A percentile compares a stretch with the other conserved stretches of the same genome.
These are phyloP conservation scores for Manduca sexta DNA, from an alignment of 1,140 invertebrate genomes.

Conservation along the genomic window DNA sequence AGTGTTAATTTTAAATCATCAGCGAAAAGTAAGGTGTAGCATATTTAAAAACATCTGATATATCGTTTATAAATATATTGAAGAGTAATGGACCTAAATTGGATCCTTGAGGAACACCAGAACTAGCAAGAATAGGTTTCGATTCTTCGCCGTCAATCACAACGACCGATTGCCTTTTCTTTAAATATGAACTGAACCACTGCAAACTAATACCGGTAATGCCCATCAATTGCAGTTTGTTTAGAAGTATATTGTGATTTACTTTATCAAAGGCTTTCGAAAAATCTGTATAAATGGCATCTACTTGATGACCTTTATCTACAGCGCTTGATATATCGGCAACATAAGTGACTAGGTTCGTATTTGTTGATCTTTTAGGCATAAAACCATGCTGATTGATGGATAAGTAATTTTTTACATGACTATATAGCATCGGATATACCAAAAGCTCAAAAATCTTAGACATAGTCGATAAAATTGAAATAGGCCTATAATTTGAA, in stretches of 20 bases:
- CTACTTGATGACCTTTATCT: slow-evolving; percentile 6
- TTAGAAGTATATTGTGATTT: slow-evolving; percentile 2
- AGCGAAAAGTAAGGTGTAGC: too few species aligned
- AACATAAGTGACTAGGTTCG: slow-evolving; percentile 10
- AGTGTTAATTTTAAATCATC: too few species aligned
- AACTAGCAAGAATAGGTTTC: background rate
- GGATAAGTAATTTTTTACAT: slow-evolving; percentile 1
- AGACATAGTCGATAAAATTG: slow-evolving; percentile 7
- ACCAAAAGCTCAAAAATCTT: slow-evolving; percentile 15
- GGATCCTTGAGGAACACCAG: slow-evolving; percentile 16
- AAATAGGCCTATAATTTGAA: slow-evolving; percentile 18
- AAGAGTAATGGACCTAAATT: too few species aligned
- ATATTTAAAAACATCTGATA: too few species aligned
- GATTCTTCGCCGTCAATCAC: background rate
- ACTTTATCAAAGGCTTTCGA: slow-evolving; percentile 8
- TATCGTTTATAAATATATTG: too few species aligned
- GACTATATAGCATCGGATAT: slow-evolving; percentile 2
- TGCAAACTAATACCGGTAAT: slow-evolving; percentile 3
- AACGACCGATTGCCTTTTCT: background rate
- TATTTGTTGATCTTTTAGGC: background rate
- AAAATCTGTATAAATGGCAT: slow-evolving; percentile 15
- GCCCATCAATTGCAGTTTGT: slow-evolving; percentile 9
- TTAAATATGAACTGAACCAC: background rate
- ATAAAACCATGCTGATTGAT: background rate
- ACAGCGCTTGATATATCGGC: background rate